Conservation (phyloP, 2,113 vertebrate genomes). For the Amphiprion ocellaris region DNA sequence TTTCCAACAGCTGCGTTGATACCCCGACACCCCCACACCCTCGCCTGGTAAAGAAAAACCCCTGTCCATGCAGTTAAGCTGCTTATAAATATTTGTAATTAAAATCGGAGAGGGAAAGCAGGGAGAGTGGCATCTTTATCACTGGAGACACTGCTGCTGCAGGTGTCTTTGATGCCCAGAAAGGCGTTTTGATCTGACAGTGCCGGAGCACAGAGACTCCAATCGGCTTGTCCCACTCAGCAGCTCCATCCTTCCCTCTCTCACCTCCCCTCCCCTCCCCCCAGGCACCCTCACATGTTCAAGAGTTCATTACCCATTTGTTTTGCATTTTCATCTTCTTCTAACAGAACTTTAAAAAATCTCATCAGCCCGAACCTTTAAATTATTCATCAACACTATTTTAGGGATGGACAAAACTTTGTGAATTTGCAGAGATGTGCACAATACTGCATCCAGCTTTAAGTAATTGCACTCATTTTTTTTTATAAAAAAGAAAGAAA, state of each 20-base stretch:
- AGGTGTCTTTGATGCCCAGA: slow-evolving; percentile 81
- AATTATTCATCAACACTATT: slow-evolving; percentile 65
- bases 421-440: slow-evolving; percentile 35
- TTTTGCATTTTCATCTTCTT: slow-evolving; percentile 69
- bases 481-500: background rate
- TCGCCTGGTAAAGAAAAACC: slow-evolving; percentile 71
- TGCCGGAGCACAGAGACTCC: slow-evolving; percentile 59
- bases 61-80: slow-evolving; percentile 79
- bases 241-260: slow-evolving; percentile 20
- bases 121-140: slow-evolving; percentile 80
- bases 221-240: slow-evolving; percentile 68
- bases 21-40: slow-evolving; percentile 71
- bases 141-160: slow-evolving; percentile 76
- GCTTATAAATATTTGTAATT: slow-evolving; percentile 86
- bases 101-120: slow-evolving; percentile 74
- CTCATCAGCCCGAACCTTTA: slow-evolving; percentile 36
- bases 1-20: slow-evolving; percentile 78
- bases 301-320: slow-evolving; percentile 70
- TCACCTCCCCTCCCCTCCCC: background rate
- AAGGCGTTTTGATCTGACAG: slow-evolving; percentile 79
- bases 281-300: slow-evolving; percentile 40
- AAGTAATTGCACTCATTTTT: background rate
- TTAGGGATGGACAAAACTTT: slow-evolving; percentile 36
- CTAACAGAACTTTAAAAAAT: slow-evolving; percentile 65
- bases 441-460: slow-evolving; percentile 39